phyloP scores from a whole-genome alignment of 2,113 vertebrate species.

The Psophia crepitans region DNA sequence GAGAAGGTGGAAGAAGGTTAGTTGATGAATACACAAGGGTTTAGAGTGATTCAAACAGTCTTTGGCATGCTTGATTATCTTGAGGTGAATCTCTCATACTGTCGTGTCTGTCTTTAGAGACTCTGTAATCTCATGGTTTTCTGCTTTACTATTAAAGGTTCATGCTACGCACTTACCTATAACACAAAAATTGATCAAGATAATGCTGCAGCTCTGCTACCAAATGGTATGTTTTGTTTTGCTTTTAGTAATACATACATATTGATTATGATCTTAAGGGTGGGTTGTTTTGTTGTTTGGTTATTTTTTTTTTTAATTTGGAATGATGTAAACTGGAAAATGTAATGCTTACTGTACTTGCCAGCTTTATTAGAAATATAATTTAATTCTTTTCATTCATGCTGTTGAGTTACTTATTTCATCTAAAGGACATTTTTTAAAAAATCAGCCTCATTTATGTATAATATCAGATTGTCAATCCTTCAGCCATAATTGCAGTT shows the following conservation, averaged over 20 bases:
- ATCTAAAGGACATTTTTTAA: neutral
- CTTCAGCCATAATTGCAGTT: neutral
- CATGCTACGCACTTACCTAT: slow-evolving; percentile 81
- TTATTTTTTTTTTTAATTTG: neutral
- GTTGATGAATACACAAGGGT: neutral
- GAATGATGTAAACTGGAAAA: neutral
- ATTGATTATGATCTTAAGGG: neutral
- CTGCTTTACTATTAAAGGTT: slow-evolving; percentile 71
- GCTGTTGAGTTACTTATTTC: neutral
- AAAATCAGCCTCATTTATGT: neutral
- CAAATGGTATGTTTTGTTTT: slow-evolving; percentile 77
- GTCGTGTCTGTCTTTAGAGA: neutral
- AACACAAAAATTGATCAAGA: slow-evolving; percentile 89
- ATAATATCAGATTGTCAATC: neutral
- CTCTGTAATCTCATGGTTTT: neutral
- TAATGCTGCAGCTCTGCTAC: slow-evolving; percentile 81
- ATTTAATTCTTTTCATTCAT: neutral
- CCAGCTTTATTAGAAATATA: neutral
- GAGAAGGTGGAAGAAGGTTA: neutral
- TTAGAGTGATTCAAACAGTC: neutral
- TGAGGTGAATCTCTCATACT: neutral
- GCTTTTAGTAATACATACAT: neutral
- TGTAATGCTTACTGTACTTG: neutral
- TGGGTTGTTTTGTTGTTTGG: neutral
- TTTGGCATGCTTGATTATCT: neutral